A percentile compares a stretch with the other conserved stretches of the same genome.
phyloP scores from a whole-genome alignment of 92 coral and sea anemone genomes.

The Phenganax subtilis region DNA sequence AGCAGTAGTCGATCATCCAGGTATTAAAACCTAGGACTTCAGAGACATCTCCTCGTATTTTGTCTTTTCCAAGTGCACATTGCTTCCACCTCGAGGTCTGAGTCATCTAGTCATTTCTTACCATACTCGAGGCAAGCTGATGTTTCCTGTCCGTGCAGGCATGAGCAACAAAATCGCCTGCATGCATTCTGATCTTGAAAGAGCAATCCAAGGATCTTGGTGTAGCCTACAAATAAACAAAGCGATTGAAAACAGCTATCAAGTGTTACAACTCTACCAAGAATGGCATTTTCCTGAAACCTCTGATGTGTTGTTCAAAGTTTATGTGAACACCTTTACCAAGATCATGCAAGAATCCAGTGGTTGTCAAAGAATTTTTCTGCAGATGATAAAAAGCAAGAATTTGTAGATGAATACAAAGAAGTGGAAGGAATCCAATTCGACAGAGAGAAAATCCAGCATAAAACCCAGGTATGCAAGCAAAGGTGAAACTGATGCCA shows the following conservation, averaged over 20 bases:
- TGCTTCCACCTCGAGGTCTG: slow-evolving; percentile 32
- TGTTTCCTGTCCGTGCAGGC: slow-evolving; percentile 10
- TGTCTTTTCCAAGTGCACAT: neutral
- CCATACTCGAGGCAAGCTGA: too few species aligned
- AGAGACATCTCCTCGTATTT: slow-evolving; percentile 12
- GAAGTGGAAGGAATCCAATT: too few species aligned
- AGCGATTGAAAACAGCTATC: neutral
- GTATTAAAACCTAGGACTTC: neutral
- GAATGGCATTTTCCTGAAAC: slow-evolving; percentile 34
- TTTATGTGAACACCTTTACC: too few species aligned
- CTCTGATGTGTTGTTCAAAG: neutral
- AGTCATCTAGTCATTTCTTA: neutral
- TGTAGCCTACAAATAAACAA: neutral
- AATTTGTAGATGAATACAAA: too few species aligned
- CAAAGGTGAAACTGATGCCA: neutral
- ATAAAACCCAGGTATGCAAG: neutral
- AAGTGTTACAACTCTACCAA: slow-evolving; percentile 2
- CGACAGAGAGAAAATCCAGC: too few species aligned
- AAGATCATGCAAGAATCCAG: too few species aligned
- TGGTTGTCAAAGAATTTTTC: neutral
- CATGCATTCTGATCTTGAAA: too few species aligned
- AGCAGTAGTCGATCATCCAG: too few species aligned
- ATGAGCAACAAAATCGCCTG: too few species aligned
- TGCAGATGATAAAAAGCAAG: neutral
- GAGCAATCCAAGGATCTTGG: slow-evolving; percentile 6